These are phyloP conservation scores for Poeciliopsis occidentalis DNA, from an alignment of 2,113 vertebrate species.

Conservation along the genomic window DNA sequence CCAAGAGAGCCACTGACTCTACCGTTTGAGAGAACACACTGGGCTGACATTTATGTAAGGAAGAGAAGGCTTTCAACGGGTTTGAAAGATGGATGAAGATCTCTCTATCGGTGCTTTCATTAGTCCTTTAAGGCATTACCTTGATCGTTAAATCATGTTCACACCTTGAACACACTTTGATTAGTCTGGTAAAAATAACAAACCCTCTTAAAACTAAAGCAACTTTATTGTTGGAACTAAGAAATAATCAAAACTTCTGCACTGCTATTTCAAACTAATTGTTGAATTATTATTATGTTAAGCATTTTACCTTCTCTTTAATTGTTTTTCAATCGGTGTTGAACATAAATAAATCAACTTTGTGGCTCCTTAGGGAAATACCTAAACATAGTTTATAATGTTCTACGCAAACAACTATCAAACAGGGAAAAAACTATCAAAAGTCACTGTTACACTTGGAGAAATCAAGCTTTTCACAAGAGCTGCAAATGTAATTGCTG, in stretches of 20 bases:
- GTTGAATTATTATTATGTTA: background rate
- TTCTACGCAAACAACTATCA: too few species aligned
- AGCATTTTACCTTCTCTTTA: too few species aligned
- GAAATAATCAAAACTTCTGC: background rate
- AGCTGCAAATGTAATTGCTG: too few species aligned
- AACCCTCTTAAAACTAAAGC: background rate
- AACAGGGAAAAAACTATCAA: too few species aligned
- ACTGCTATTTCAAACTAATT: background rate
- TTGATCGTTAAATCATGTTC: background rate
- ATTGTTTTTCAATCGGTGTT: too few species aligned
- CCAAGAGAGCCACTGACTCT: slow-evolving; percentile 22
- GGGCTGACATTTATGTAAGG: slow-evolving; percentile 28
- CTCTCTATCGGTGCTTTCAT: slow-evolving; percentile 4
- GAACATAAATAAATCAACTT: too few species aligned
- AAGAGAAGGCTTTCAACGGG: slow-evolving; percentile 2
- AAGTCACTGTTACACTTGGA: too few species aligned
- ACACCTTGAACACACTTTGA: background rate
- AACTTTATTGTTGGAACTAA: background rate
- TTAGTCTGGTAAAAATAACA: background rate
- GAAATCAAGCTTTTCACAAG: too few species aligned
- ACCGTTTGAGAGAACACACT: slow-evolving; percentile 22
- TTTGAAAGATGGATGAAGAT: slow-evolving; percentile 25
- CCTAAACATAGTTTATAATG: too few species aligned
- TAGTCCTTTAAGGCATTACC: background rate
- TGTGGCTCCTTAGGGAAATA: too few species aligned